Evolutionary conservation across 2,113 vertebrate species (phyloP).

Genomic region (Rhizomys pruinosus): DNA sequence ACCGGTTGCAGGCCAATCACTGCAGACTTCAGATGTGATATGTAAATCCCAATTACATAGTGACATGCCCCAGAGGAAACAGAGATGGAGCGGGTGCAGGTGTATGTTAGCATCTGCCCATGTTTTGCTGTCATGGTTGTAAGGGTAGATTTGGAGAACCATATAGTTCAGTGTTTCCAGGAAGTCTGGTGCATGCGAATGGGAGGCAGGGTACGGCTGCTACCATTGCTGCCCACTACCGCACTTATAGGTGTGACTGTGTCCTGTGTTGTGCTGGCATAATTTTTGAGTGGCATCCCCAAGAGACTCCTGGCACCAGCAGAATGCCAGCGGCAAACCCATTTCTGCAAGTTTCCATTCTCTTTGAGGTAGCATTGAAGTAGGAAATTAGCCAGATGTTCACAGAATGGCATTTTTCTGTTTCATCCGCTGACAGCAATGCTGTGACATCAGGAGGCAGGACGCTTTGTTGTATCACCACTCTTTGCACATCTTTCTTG

Average conservation of each 20-base stretch:
- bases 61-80: not conserved
- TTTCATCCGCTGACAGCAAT: not conserved
- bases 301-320: not conserved
- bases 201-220: no score
- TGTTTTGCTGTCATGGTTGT: not conserved
- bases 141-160: not conserved
- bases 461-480: not conserved
- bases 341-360: not conserved
- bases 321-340: not conserved
- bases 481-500: not conserved
- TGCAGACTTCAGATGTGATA: not conserved
- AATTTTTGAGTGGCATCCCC: not conserved
- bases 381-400: conserved; percentile 9
- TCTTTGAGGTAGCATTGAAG: not conserved
- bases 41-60: not conserved
- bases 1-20: not conserved
- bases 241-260: not conserved
- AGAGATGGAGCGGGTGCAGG: not conserved
- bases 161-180: not conserved
- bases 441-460: conserved; percentile 11
- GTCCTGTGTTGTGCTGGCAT: not conserved
- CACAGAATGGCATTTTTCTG: not conserved
- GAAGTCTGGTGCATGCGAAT: not conserved
- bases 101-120: not conserved
- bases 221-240: no score